Conservation (phyloP, 1,140 invertebrate species). For the Druon quercuslanigerum region DNA sequence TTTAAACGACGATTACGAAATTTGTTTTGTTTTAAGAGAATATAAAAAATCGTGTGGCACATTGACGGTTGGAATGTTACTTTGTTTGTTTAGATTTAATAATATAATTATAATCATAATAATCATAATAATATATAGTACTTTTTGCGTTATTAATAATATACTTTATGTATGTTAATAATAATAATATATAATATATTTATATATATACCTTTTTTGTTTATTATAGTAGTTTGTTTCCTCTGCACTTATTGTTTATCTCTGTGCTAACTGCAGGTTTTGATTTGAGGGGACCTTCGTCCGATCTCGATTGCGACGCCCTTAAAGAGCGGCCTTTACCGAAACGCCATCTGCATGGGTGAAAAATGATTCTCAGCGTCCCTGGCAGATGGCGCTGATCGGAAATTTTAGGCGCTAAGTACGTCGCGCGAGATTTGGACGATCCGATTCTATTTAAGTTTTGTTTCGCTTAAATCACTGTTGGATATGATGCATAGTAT, state of each 20-base stretch:
- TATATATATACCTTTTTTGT: constrained; percentile 62
- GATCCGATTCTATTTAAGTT: constrained; percentile 48
- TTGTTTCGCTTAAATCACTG: constrained; percentile 55
- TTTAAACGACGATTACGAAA: constrained; percentile 38
- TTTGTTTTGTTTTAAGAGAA: constrained; percentile 65
- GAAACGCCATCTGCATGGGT: neutral
- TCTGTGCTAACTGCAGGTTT: constrained; percentile 74
- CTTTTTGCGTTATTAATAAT: constrained; percentile 71
- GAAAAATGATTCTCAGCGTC: neutral
- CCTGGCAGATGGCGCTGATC: neutral
- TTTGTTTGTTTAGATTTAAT: constrained; percentile 67
- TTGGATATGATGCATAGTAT: constrained; percentile 53
- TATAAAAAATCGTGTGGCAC: constrained; percentile 76
- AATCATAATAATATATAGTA: constrained; percentile 67
- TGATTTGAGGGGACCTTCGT: constrained; percentile 70
- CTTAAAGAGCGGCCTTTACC: constrained; percentile 34
- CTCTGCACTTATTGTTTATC: constrained; percentile 71
- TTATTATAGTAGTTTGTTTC: constrained; percentile 71
- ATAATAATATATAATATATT: constrained; percentile 65
- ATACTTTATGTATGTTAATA: constrained; percentile 72
- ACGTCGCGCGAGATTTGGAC: constrained; percentile 36
- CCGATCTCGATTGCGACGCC: constrained; percentile 40
- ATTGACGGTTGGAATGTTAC: constrained; percentile 76
- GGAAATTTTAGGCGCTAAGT: neutral
- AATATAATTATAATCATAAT: constrained; percentile 56